A percentile compares a stretch with the other conserved stretches of the same genome.
Conservation (phyloP, 2,797 vertebrate species). For the Chromobotia macracanthus region DNA sequence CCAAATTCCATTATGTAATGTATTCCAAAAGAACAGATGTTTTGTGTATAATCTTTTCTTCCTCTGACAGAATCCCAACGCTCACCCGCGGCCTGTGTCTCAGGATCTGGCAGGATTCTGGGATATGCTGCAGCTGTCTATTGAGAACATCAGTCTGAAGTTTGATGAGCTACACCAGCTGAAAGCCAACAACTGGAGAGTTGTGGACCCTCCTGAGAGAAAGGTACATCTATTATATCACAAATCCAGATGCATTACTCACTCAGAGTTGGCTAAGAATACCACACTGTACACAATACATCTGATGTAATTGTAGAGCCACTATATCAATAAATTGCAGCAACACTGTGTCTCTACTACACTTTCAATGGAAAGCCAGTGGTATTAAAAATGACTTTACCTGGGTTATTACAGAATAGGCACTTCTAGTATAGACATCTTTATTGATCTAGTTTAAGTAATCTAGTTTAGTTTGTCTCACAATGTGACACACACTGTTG, state of each 20-base stretch:
- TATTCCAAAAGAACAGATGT: constrained; percentile 14
- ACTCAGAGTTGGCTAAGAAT: constrained; percentile 2
- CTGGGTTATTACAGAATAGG: not conserved
- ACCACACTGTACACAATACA: not conserved
- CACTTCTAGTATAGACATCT: not conserved
- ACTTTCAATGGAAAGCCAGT: not conserved
- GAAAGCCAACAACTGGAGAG: constrained; percentile 98
- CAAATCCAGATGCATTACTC: constrained; percentile 16
- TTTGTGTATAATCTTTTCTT: constrained; percentile 38
- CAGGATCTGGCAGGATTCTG: constrained; percentile 98
- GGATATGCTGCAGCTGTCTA: constrained; percentile 99
- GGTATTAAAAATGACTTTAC: not conserved
- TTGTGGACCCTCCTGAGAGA: constrained; percentile 89
- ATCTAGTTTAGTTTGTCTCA: no score
- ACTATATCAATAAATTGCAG: not conserved
- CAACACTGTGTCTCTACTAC: not conserved
- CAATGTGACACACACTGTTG: no score
- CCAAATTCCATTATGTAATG: not conserved
- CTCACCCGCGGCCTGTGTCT: constrained; percentile 89
- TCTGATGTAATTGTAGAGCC: not conserved
- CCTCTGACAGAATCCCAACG: constrained; percentile 87
- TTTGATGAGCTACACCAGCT: constrained; percentile 99
- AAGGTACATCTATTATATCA: constrained; percentile 79
- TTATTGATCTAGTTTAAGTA: not conserved
- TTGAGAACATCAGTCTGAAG: constrained; percentile 99